Conservation (phyloP, 1,140 invertebrate genomes). For the Steinernema feltiae region DNA sequence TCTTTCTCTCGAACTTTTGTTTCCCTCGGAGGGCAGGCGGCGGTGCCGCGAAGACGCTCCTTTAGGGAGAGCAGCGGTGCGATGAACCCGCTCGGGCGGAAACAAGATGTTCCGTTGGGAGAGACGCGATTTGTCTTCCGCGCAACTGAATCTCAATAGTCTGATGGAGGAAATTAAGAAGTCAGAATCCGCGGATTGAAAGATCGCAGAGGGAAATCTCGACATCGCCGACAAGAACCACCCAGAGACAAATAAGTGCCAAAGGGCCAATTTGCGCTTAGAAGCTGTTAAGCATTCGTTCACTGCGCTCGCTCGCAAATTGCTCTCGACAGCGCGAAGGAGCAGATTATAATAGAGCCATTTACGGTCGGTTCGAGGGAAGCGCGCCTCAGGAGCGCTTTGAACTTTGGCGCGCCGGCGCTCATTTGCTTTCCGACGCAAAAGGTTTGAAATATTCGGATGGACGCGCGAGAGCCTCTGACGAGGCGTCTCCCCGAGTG, state of each 20-base stretch:
- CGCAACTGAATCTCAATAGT: not conserved
- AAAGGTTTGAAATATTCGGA: not conserved
- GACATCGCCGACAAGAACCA: not conserved
- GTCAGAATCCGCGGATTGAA: not conserved
- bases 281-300: not conserved
- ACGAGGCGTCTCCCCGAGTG: too few relatives aligned
- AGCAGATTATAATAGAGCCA: constrained; percentile 14
- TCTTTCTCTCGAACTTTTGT: not conserved
- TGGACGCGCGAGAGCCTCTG: too few relatives aligned
- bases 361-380: not conserved
- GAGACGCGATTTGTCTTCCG: constrained; percentile 10
- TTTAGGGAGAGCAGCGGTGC: not conserved
- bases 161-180: not conserved
- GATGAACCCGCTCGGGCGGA: not conserved
- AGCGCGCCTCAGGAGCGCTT: not conserved
- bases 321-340: not conserved
- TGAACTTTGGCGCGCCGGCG: not conserved
- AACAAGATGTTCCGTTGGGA: not conserved
- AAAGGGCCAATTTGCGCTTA: not conserved
- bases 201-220: too few relatives aligned
- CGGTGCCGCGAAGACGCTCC: not conserved
- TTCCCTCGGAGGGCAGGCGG: not conserved
- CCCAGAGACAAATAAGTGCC: not conserved
- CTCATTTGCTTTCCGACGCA: not conserved
- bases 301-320: not conserved